Conservation (phyloP, 2,113 vertebrate species). For the Solea senegalensis region DNA sequence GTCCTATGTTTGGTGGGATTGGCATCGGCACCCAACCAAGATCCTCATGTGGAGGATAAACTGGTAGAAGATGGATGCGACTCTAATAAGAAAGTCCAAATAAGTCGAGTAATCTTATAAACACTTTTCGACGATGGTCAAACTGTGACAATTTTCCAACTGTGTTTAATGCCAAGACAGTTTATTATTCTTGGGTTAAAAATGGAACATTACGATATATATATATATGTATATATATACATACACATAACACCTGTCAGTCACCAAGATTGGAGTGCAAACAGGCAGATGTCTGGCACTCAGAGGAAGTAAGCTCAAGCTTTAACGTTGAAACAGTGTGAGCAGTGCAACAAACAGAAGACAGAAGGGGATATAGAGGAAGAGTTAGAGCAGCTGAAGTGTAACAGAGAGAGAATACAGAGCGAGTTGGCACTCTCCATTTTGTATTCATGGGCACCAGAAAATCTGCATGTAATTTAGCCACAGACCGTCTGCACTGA, state of each 20-base stretch:
- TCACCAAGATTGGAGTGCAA: conserved; percentile 38
- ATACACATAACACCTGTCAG: too few species aligned
- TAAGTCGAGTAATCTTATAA: conserved; percentile 1
- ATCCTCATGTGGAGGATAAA: too few species aligned
- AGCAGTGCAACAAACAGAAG: conserved; percentile 35
- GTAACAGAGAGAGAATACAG: background rate
- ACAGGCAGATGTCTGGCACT: conserved; percentile 29
- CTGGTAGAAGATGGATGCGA: background rate
- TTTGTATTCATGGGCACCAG: conserved; percentile 47
- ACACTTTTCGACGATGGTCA: conserved; percentile 11
- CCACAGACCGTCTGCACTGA: conserved; percentile 1
- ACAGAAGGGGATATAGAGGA: background rate
- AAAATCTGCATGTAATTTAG: conserved; percentile 59
- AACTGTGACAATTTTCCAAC: background rate
- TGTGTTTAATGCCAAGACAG: background rate
- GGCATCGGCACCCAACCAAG: too few species aligned
- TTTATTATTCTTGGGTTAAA: background rate
- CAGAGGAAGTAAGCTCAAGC: conserved; percentile 18
- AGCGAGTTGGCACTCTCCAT: conserved; percentile 21
- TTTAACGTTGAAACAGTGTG: conserved; percentile 13
- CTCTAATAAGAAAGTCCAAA: conserved; percentile 29
- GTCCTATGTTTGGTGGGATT: too few species aligned
- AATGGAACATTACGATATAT: too few species aligned
- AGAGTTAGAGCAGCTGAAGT: conserved; percentile 11
- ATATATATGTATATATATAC: too few species aligned